Evolutionary conservation across 2,888 invertebrate genomes (phyloP), one percentile per base, ranked within the genome.

Genomic region (Xanthostigma xanthostigma): DNA sequence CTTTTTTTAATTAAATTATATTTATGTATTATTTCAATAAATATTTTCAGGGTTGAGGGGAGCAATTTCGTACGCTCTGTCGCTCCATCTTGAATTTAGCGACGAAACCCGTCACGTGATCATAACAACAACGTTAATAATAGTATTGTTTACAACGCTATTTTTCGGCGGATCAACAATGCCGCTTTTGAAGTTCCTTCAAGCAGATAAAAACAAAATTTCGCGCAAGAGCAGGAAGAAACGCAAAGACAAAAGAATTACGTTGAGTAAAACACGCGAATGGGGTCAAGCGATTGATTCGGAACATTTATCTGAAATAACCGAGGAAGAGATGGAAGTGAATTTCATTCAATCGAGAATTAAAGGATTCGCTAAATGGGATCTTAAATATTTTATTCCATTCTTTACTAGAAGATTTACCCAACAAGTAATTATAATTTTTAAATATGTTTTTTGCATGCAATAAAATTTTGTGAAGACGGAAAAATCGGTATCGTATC

Each of bases 151-250:
- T 59, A 97, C 97, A 0, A 94, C 96, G 0, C 71, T 98, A 38
- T 77, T 94, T 61, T 82, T 98, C 58, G 98, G 98, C 36, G 98
- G 98, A 3, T 89, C 94, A 9, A 97, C 98, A 1, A 92, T 97
- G 91, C 97, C 98, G 0, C 69, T 98, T 53, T 72, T 98, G 58
- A 96, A 96, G 73, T 87, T 90, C 62, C 74, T 94, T 56, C 81
- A 91, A 67, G 84, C 87, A 56, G 69, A 66, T 35, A 66, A 79
- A 53, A 75, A 71, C 55, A 75, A 74, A 58, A 69, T 69, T 46
- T 69, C 70, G 49, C 59, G 59, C 41, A 64, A 41, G 41, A 43
- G 48, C 37, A 60, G 72, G 49, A 72, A 78, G 37, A 77, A 79
- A 54, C 79, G 81, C 56, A 74, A 72, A 55, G 76, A 74, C 38